These are phyloP conservation scores for Tauraco hartlaubi DNA, from an alignment of 2,797 vertebrate species.

Conservation along the genomic window DNA sequence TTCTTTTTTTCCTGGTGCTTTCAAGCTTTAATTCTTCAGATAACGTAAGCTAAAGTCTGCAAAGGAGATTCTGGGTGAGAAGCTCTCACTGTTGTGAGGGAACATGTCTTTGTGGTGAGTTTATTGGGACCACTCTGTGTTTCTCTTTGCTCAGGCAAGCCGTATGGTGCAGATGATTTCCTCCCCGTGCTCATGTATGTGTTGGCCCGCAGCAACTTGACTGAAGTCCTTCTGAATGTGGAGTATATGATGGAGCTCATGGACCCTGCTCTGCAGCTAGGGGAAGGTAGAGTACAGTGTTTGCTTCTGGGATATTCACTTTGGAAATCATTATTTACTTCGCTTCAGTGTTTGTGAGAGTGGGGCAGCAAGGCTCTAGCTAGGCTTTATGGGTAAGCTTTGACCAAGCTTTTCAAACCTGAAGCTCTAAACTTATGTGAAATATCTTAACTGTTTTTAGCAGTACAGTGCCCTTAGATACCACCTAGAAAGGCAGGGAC, in stretches of 20 bases:
- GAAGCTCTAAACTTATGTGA: not conserved
- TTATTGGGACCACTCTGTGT: not conserved
- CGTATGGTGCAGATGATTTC: slow-evolving; percentile 95
- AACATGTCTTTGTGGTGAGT: not conserved
- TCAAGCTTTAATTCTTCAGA: not conserved
- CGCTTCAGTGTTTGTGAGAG: not conserved
- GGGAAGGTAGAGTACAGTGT: slow-evolving; percentile 87
- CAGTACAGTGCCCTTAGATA: not conserved
- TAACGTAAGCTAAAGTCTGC: not conserved
- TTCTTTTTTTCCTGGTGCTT: not conserved
- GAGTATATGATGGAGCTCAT: slow-evolving; percentile 99
- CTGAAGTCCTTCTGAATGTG: slow-evolving; percentile 89
- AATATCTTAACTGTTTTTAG: not conserved
- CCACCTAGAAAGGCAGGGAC: not conserved
- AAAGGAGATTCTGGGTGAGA: not conserved
- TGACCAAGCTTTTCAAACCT: not conserved
- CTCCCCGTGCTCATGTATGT: slow-evolving; percentile 98
- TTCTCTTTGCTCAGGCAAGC: slow-evolving; percentile 83
- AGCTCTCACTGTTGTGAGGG: not conserved
- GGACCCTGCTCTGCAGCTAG: slow-evolving; percentile 94
- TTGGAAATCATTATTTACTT: not conserved
- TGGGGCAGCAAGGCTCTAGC: not conserved
- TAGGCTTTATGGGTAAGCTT: not conserved
- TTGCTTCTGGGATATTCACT: not conserved
- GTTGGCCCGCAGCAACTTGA: slow-evolving; percentile 91